Percentiles rank a stretch among this genome's conserved stretches.
Evolutionary conservation across 2,888 invertebrate genomes (phyloP).

Genomic region (Tiliacea citrago): DNA sequence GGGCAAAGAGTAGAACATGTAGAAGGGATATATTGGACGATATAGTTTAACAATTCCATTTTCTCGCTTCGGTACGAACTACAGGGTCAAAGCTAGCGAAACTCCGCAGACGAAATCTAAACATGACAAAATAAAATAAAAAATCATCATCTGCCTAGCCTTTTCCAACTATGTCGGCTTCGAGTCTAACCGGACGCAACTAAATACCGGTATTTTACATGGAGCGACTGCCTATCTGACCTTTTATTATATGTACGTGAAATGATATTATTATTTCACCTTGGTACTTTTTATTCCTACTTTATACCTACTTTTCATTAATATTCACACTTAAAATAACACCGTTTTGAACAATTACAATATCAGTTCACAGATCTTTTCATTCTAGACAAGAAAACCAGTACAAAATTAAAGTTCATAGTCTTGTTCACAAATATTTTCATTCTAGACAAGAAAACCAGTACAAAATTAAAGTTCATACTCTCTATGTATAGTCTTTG

Average conservation of each 20-base stretch:
- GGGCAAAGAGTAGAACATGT: slow-evolving; percentile 63
- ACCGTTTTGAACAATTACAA: background rate
- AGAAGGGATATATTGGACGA: slow-evolving; percentile 14
- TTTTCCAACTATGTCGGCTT: too few species aligned
- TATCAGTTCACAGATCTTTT: background rate
- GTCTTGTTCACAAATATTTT: background rate
- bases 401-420: too few species aligned
- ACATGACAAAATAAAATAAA: too few species aligned
- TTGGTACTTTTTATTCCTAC: background rate
- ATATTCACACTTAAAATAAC: background rate
- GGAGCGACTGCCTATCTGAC: too few species aligned
- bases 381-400: background rate
- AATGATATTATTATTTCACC: too few species aligned
- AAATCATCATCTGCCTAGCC: too few species aligned
- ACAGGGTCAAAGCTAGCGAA: too few species aligned
- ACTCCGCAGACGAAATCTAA: too few species aligned
- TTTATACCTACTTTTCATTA: background rate
- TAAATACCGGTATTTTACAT: too few species aligned
- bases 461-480: background rate
- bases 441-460: background rate
- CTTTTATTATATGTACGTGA: background rate
- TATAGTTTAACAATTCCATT: background rate
- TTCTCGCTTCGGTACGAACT: too few species aligned
- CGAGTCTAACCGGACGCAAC: too few species aligned
- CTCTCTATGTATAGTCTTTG: slow-evolving; percentile 70